Evolutionary conservation across 2,888 invertebrate species (phyloP), one percentile per base, ranked within the genome.

Genomic region (Encarsia formosa): DNA sequence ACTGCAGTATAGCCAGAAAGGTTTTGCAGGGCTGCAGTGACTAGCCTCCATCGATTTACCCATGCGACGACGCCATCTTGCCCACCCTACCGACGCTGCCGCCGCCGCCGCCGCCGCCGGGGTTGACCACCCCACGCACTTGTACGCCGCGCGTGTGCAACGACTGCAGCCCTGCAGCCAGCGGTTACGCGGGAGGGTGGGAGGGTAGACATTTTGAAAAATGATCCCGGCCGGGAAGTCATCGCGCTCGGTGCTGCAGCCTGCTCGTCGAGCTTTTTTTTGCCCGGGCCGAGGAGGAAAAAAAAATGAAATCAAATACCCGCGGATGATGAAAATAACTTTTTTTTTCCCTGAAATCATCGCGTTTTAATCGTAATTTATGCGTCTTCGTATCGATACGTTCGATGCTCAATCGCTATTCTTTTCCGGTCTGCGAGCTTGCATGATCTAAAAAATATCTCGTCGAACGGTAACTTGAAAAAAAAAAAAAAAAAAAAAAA

Each of bases 11-110:
- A 11, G 22, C 6, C 24, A 20, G 45, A 46, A 44, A 49, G 46
- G 41, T 67, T 65, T 71, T 68, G 71, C 71, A 70, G 67, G 71
- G 70, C 67, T 70, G 71, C 71, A 71, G 71, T 72, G 72, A 72
- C 71, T 73, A 73, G 73, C 73, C 73, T 73, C 73, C 73, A 73
- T 73, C 73, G 73, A 73, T 74, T 73, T 73, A 68, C 73, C n/a
- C 70, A 68, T 66, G 64, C 62, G 73, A 70, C 62, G 73, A 70
- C 72, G 73, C 73, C 73, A 74, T 74, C 73, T 74, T 74, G 71
- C 73, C 68, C 6, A 71, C 71, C 73, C 73, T 72, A 68, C 68
- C 66, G 44, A 67, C 67, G 68, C 69, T 71, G 70, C 69, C 70
- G 70, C 70, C 68, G 70, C 70, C 72, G 71, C 70, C 72, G 68